Conservation (phyloP, 2,797 vertebrate species). For the Etheostoma nigrum region DNA sequence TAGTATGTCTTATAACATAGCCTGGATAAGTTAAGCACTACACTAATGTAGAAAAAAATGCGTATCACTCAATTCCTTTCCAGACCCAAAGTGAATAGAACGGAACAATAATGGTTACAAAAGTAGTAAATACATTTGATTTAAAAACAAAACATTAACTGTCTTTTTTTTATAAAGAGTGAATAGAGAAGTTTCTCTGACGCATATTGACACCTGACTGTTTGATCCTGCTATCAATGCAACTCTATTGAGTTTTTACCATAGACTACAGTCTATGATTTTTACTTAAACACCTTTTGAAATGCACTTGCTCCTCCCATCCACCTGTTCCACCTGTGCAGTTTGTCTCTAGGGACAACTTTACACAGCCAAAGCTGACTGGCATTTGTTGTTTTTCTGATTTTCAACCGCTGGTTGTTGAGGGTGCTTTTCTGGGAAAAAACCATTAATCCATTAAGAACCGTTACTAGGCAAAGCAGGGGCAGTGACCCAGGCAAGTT, state of each 20-base stretch:
- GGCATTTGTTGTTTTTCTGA: slow-evolving; percentile 6
- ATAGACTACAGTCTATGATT: no score
- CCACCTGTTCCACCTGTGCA: slow-evolving; percentile 10
- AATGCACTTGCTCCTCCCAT: not conserved
- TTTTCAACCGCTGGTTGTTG: slow-evolving; percentile 29
- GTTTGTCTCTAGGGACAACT: slow-evolving; percentile 1
- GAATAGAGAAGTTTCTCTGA: not conserved
- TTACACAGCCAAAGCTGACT: slow-evolving; percentile 10
- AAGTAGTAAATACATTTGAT: not conserved
- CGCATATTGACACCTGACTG: not conserved
- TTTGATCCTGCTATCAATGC: not conserved
- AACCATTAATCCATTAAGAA: slow-evolving; percentile 63
- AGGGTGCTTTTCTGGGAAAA: slow-evolving; percentile 15
- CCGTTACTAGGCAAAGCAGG: slow-evolving; percentile 39
- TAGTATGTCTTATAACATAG: not conserved
- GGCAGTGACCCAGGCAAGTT: slow-evolving; percentile 45
- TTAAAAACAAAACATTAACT: not conserved
- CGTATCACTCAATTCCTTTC: not conserved
- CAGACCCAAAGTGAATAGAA: not conserved
- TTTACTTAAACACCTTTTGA: not conserved
- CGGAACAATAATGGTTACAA: not conserved
- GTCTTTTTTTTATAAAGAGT: not conserved
- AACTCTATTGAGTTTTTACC: not conserved
- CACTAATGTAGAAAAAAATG: not conserved
- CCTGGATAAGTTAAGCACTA: not conserved